Base-by-base conservation (phyloP, 2,888 invertebrate species). In the Nomada fucata region DNA sequence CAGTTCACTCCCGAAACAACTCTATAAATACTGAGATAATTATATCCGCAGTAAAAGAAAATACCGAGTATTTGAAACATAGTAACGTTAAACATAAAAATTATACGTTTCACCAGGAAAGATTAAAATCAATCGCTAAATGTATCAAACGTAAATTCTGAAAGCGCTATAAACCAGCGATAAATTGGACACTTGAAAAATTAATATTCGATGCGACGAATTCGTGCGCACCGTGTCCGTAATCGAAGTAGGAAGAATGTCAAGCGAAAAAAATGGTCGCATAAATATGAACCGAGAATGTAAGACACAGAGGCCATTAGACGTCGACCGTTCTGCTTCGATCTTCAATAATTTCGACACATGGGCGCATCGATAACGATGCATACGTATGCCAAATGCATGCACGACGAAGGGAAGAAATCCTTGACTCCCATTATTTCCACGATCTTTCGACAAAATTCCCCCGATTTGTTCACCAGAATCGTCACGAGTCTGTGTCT, bases 381-480 rank as follows among this genome's bases (percentile, higher is more conserved):
- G 78, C 50, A 44, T 47, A 79, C 63, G 60, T 67, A 72, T 72
- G 71, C 59, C 18, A 53, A 52, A 44, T 29, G 53, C 79, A 53
- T 57, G 26, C 50, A 26, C 47, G 50, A 68, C 52, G 55, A 42
- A 29, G 61, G 72, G 67, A 79, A 79, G 79, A 80, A 80, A 79
- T 80, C 72, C 67, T 79, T 63, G 72, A 72, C 55, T 72, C 61
- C 65, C 50, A 55, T 71, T 72, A 80, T 67, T 72, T 79, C 53
- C 50, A 42, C 79, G 67, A 70, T 68, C 71, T 67, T 65, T 71
- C 67, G 55, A 72, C 71, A 61, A 55, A 44, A 57, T 71, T 52
- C 79, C 67, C 79, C 68, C 80, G 79, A 72, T 80, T 79, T 79
- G 61, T 42, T 60, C 18, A 13, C 44, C 13, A n/a, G 52, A 71